A percentile compares a stretch with the other conserved stretches of the same genome.
Conservation (phyloP, 2,888 invertebrate species). For the Troglohyphantes excavatus region DNA sequence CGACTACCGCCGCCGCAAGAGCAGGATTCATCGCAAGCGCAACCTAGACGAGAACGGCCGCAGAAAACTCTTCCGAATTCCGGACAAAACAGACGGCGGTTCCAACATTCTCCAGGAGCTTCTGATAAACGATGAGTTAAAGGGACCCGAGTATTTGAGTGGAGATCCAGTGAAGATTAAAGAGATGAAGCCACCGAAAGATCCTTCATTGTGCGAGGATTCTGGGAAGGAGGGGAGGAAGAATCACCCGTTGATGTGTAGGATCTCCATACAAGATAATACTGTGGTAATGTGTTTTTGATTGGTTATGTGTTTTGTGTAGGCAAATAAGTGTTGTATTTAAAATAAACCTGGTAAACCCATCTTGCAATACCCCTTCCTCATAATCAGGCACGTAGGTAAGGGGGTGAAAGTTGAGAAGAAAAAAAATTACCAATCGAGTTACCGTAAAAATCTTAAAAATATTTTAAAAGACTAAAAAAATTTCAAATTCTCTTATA, state of each 20-base stretch:
- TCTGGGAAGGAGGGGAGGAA: conserved; percentile 16
- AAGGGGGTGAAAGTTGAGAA: too few species aligned
- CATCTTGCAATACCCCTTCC: too few species aligned
- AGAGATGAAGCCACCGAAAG: conserved; percentile 37
- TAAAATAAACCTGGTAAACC: too few species aligned
- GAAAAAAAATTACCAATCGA: too few species aligned
- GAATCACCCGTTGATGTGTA: conserved; percentile 52
- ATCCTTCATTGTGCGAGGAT: conserved; percentile 21
- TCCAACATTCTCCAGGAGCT: conserved; percentile 73
- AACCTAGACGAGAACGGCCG: conserved; percentile 56
- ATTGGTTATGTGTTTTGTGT: not conserved
- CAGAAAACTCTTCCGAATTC: conserved; percentile 18
- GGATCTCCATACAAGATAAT: conserved; percentile 59
- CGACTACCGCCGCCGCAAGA: conserved; percentile 61
- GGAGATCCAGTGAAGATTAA: conserved; percentile 28
- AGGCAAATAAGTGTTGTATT: too few species aligned
- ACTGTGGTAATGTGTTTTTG: conserved; percentile 50
- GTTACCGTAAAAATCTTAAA: too few species aligned
- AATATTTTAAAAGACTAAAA: too few species aligned
- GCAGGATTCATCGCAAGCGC: conserved; percentile 53
- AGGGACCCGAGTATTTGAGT: conserved; percentile 28
- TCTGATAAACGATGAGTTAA: conserved; percentile 63
- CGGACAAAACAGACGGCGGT: conserved; percentile 26
- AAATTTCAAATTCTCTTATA: too few species aligned
- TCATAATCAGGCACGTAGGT: too few species aligned